Evolutionary conservation across 2,113 vertebrate species (phyloP), one percentile per base, ranked within the genome.

Genomic region (Empidonax alnorum): DNA sequence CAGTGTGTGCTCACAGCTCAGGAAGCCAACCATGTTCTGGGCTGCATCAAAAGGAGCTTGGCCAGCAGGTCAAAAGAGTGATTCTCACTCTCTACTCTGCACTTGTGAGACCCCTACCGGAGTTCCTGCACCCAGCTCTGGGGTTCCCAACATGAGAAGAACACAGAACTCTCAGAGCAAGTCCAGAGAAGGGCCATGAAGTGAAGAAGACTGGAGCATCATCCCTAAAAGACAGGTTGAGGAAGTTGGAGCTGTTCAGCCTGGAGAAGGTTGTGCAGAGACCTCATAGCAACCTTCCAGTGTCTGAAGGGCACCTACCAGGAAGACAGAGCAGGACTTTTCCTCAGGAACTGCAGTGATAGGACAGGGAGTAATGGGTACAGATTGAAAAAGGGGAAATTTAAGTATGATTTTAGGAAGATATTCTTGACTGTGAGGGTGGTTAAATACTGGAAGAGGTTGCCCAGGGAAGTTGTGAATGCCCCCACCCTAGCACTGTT

Each of bases 1-100:
- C 33, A 20, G 2, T 20, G 12, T 37, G 50, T 4, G 1, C 10
- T 39, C 0, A 0, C 19, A 39, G 77, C 19, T 15, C 61, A n/a
- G 52, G 59, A 1, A n/a, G 15, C 44, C 59, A 81, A 2, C 3
- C 0, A 0, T 20, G 9, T 35, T 35, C 58, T 73, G 67, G 35
- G n/a, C 58, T 88, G 22, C 35, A 50, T 39, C 46, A 41, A 75
- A 2, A 82, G 33, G 12, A 37, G 6, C 0, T 0, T 33, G 27
- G 27, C 1, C 68, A 74, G 52, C 69, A 59, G 16, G 23, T 53
- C 7, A 24, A 12, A n/a, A 17, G 9, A 50, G 31, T 23, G 25
- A 58, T 89, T 75, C 28, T 68, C 28, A 4, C 10, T 28, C 13
- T 41, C 62, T 53, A 20, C 62, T 67, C 69, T 67, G 41, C 28